Percentiles rank a stretch among this genome's conserved stretches.
Conservation (phyloP, 1,140 invertebrate species). For the Pseudomyrmex flavicornis region DNA sequence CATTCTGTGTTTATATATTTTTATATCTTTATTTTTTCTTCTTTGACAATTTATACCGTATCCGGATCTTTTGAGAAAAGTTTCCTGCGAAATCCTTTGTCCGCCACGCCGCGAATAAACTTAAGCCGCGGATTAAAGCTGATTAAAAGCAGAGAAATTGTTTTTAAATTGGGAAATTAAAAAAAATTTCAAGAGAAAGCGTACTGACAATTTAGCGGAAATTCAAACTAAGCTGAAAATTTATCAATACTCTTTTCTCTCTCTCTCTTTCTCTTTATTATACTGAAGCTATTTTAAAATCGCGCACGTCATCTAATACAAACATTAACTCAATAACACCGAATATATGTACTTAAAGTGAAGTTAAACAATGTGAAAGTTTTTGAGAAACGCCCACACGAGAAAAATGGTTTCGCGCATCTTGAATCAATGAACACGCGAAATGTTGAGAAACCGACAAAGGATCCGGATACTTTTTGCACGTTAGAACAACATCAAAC, state of each 20-base stretch:
- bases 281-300: no score
- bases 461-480: not conserved
- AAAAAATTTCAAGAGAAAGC: not conserved
- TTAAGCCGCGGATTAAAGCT: not conserved
- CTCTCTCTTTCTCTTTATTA: no score
- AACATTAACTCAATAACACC: no score
- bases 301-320: no score
- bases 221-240: no score
- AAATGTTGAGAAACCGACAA: slow-evolving; percentile 8
- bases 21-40: not conserved
- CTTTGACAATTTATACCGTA: not conserved
- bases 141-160: not conserved
- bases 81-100: not conserved
- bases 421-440: slow-evolving; percentile 18
- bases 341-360: no score
- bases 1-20: not conserved
- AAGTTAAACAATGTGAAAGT: slow-evolving; percentile 15
- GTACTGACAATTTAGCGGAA: no score
- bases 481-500: not conserved
- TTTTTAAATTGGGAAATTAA: not conserved
- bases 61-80: not conserved
- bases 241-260: no score
- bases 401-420: slow-evolving; percentile 7
- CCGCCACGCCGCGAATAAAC: not conserved
- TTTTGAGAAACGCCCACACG: not conserved